phyloP scores from a whole-genome alignment of 2,113 vertebrate species.

The Cochlearius cochlearius region DNA sequence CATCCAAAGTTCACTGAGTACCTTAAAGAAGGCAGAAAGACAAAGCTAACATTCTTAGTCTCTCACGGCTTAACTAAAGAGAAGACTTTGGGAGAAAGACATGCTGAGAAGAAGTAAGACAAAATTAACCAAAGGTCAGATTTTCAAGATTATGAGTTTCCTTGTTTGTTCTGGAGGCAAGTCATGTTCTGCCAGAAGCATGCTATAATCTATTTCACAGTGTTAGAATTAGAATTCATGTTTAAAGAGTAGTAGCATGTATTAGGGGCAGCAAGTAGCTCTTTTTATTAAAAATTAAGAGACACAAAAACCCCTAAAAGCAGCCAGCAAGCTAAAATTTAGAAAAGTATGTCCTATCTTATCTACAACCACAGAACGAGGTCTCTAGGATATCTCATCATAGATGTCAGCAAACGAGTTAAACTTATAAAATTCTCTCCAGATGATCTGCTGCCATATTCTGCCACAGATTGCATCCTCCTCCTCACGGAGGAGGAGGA shows the following conservation, averaged over 20 bases:
- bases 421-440: not conserved
- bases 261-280: not conserved
- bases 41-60: not conserved
- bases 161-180: slow-evolving; percentile 3
- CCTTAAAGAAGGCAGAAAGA: not conserved
- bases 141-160: slow-evolving; percentile 7
- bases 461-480: not conserved
- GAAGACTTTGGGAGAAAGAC: not conserved
- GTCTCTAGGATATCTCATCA: not conserved
- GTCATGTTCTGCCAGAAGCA: not conserved
- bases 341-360: not conserved
- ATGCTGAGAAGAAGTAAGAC: not conserved
- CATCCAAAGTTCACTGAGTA: not conserved
- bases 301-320: not conserved
- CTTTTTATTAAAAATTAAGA: not conserved
- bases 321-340: not conserved
- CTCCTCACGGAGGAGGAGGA: not conserved
- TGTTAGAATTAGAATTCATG: not conserved
- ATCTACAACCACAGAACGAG: not conserved
- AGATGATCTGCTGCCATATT: not conserved
- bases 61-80: not conserved
- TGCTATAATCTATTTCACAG: not conserved
- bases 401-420: not conserved
- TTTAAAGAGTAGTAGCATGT: not conserved
- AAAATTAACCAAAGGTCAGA: slow-evolving; percentile 6